A percentile compares a stretch with the other conserved stretches of the same genome.
Evolutionary conservation across 2,888 invertebrate species (phyloP).

Genomic region (Malachius bipustulatus): DNA sequence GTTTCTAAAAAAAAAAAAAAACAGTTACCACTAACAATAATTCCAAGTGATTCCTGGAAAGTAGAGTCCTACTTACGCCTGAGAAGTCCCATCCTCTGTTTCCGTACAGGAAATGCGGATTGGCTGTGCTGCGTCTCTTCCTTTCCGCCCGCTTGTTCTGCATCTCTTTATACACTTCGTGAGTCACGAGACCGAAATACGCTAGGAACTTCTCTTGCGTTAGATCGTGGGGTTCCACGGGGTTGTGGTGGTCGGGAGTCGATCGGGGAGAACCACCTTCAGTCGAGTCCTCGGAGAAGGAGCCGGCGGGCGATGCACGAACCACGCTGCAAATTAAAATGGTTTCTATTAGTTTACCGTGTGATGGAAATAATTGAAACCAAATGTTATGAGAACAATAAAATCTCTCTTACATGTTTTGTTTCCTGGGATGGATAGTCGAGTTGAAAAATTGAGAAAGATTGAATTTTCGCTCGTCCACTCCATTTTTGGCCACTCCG

Average conservation of each 20-base stretch:
- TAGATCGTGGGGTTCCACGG: constrained; percentile 31
- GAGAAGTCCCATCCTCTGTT: constrained; percentile 34
- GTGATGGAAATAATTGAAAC: too few species aligned
- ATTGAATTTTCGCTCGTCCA: constrained; percentile 32
- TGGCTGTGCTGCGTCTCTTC: constrained; percentile 43
- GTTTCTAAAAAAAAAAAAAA: constrained; percentile 34
- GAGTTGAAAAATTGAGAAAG: constrained; percentile 31
- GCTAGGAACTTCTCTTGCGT: constrained; percentile 36
- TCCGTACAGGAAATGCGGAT: constrained; percentile 44
- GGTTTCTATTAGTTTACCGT: too few species aligned
- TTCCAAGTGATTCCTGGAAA: too few species aligned
- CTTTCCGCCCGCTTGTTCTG: constrained; percentile 42
- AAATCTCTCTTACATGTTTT: constrained; percentile 34
- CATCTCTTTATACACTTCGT: constrained; percentile 38
- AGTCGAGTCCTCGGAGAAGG: constrained; percentile 33
- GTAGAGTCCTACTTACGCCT: constrained; percentile 15
- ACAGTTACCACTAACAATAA: not conserved
- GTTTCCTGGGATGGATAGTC: constrained; percentile 33
- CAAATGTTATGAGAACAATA: too few species aligned
- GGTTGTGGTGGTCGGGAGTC: constrained; percentile 28
- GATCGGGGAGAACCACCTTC: constrained; percentile 26
- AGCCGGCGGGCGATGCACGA: constrained; percentile 28
- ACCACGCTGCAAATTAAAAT: constrained; percentile 22
- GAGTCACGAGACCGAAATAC: constrained; percentile 39
- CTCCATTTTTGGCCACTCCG: constrained; percentile 27